Percentiles rank a stretch among this genome's conserved stretches.
These are phyloP conservation scores for Peromyscus aztecus DNA, from an alignment of 2,797 vertebrate species.

Conservation along the genomic window DNA sequence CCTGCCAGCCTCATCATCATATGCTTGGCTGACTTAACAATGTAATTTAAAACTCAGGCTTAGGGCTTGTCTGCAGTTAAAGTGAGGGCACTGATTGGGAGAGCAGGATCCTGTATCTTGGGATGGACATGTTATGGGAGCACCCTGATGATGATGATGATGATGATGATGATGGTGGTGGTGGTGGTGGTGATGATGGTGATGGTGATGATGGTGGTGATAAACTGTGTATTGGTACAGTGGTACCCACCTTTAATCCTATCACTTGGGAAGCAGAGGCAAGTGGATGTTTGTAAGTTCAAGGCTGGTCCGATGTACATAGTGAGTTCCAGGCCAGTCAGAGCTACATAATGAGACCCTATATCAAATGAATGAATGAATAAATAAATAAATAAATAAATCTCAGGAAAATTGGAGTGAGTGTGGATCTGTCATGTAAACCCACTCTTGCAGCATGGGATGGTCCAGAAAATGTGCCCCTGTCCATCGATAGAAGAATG, in stretches of 20 bases:
- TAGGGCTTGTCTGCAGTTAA: not conserved
- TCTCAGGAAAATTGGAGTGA: not conserved
- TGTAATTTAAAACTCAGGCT: not conserved
- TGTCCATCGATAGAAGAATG: not conserved
- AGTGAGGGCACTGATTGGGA: not conserved
- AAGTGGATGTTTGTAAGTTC: not conserved
- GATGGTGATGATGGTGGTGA: not conserved
- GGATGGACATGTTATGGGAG: not conserved
- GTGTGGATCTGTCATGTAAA: not conserved
- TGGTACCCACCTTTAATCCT: not conserved
- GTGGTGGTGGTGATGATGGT: not conserved
- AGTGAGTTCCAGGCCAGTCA: not conserved
- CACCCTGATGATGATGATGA: not conserved
- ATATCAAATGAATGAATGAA: not conserved
- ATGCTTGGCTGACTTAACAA: not conserved
- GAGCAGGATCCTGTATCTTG: not conserved
- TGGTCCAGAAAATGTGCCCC: not conserved
- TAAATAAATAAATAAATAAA: not conserved
- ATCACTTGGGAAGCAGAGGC: not conserved
- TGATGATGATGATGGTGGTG: not conserved
- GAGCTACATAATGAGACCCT: not conserved
- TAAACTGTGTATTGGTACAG: not conserved
- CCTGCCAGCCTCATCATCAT: not conserved
- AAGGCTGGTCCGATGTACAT: not conserved
- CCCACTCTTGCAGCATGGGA: not conserved